Evolutionary conservation across 2,113 vertebrate species (phyloP).

Genomic region (Scytalopus superciliaris): DNA sequence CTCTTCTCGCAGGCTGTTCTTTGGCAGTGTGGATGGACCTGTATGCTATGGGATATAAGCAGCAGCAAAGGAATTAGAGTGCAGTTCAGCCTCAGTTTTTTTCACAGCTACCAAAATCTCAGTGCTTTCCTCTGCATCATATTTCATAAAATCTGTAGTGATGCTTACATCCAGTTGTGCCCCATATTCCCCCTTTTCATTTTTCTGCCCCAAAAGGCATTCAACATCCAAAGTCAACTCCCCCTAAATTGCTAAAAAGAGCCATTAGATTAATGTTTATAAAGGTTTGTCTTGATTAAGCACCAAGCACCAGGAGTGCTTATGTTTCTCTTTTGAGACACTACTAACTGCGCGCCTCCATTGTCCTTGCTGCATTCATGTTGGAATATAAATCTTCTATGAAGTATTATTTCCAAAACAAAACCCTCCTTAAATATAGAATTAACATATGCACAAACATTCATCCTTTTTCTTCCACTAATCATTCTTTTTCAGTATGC

Average conservation of each 20-base stretch:
- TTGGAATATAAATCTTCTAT: background rate
- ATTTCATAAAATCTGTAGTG: background rate
- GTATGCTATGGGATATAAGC: background rate
- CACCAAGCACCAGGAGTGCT: background rate
- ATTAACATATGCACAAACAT: background rate
- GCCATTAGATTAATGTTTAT: background rate
- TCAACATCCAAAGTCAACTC: background rate
- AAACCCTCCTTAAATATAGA: background rate
- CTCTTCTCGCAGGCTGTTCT: background rate
- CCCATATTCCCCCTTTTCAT: background rate
- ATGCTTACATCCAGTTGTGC: background rate
- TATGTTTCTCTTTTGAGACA: background rate
- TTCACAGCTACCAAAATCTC: background rate
- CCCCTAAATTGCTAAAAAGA: background rate
- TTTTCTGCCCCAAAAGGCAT: background rate
- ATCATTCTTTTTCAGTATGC: background rate
- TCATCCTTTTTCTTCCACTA: background rate
- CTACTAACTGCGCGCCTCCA: background rate
- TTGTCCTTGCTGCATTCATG: background rate
- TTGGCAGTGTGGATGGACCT: background rate
- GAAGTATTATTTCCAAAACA: background rate
- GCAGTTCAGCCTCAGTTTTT: background rate
- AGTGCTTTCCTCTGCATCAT: accelerated
- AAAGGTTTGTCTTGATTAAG: background rate
- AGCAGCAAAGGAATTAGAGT: background rate